Evolutionary conservation across 2,113 vertebrate species (phyloP), one percentile per base, ranked within the genome.

Genomic region (Eclectus roratus): DNA sequence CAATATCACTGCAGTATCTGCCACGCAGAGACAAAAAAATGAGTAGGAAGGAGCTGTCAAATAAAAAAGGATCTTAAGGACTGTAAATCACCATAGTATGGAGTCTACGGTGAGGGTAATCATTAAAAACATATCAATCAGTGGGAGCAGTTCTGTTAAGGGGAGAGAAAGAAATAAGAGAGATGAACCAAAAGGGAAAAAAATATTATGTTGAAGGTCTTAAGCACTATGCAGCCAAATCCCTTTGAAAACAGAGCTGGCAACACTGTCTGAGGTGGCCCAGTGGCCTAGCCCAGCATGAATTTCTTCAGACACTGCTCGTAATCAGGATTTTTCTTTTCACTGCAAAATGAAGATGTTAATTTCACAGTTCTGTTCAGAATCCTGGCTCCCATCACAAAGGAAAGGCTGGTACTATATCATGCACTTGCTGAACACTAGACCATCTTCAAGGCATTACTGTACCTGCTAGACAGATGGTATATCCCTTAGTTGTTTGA

Each of bases 111-210:
- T 76, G 44, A 93, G 50, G 35, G 15, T 63, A 92, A 91, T 93
- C 94, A 94, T 92, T 96, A 86, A 87, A 96, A 96, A 94, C 63
- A 43, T 85, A 95, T 95, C 93, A 91, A 81, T 95, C 71, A 93
- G 44, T 50, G 47, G 53, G 41, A 92, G 19, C 24, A 88, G n/a
- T 50, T 92, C 81, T 1, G 1, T 82, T 82, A 91, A 86, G 68
- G 53, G 24, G 33, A 79, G 24, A 86, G 6, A 65, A 6, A 60
- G 31, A 44, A 28, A 55, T 27, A 50, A 52, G 7, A 20, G 18
- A 79, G 15, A 33, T 90, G 9, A 7, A 55, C 2, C 1, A 77
- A 87, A 80, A 52, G 68, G 60, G 79, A 76, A 76, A 66, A 71
- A 79, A 58, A 47, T 19, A 56, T 37, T 2, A 24, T 77, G 5